Evolutionary conservation across 2,113 vertebrate genomes (phyloP).

Genomic region (Andinoacara biseriatus): DNA sequence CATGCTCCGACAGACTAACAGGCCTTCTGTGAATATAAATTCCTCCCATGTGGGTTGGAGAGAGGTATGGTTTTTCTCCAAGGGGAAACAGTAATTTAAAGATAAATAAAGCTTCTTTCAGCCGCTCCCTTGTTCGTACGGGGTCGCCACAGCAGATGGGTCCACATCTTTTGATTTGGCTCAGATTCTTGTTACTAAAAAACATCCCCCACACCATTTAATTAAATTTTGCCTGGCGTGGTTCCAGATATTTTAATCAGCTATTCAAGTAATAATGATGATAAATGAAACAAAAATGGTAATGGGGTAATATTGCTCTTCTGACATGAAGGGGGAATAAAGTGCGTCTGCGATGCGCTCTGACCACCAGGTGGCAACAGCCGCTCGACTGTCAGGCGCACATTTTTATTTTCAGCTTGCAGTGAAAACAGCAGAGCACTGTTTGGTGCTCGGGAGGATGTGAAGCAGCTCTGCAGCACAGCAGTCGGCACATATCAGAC

Average conservation of each 20-base stretch:
- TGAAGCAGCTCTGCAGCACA: not conserved
- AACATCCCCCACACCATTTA: not conserved
- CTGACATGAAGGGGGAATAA: too few relatives aligned
- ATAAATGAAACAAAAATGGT: not conserved
- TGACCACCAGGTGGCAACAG: constrained; percentile 59
- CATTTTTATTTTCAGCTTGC: not conserved
- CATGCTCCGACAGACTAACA: not conserved
- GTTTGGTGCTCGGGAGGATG: not conserved
- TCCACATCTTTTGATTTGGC: not conserved
- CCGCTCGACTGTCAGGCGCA: not conserved
- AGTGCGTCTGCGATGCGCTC: fast-evolving
- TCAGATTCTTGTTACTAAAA: not conserved
- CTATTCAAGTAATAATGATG: not conserved
- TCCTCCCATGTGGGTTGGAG: fast-evolving
- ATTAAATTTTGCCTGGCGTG: not conserved
- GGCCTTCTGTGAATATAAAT: not conserved
- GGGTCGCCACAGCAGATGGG: not conserved
- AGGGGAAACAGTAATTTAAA: not conserved
- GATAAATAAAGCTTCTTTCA: not conserved
- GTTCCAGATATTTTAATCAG: not conserved
- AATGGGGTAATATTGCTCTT: not conserved
- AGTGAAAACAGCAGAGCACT: not conserved
- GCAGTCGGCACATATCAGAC: not conserved
- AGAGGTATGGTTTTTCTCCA: not conserved
- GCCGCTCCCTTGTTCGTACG: not conserved